Evolutionary conservation across 1,140 invertebrate species (phyloP), one percentile per base, ranked within the genome.

Genomic region (Watersipora subatra): DNA sequence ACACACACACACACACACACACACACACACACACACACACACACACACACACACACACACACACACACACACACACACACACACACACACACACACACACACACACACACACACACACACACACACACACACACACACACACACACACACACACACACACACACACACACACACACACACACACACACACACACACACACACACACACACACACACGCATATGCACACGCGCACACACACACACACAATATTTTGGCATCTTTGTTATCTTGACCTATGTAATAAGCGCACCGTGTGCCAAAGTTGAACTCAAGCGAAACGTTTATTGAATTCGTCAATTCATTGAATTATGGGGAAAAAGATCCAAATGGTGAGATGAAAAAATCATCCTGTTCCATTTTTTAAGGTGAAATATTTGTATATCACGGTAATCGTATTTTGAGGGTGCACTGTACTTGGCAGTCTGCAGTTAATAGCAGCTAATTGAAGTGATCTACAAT

Each of bases 81-180:
- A 62, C 61, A 28, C 61, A 62, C 61, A 28, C 61, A 62, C 61
- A 28, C 24, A 62, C 61, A 28, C 61, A 62, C 61, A 62, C 61
- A 62, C 61, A 62, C 24, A 62, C 61, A 62, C 3, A 28, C 61
- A 62, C 61, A 62, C 61, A 62, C 24, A 62, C 61, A 62, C 61
- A 62, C 61, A 28, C 61, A 62, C 61, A 62, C 24, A 62, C 61
- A 62, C 61, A 62, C 61, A 62, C 61, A 62, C 2, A 62, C 61
- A 28, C 61, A 62, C 25, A 28, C 61, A 62, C 61, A 62, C 61
- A 62, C 26, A 62, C 61, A 62, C 1, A 62, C 26, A n/a, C 26
- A 28, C 61, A 1, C 61, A 20, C 22, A 28, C 61, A 1, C 61
- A 62, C 61, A 62, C 61, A 62, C 61, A 28, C 61, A 62, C 61